Evolutionary conservation across 2,113 vertebrate genomes (phyloP).

Genomic region (Myiagra hebetior): DNA sequence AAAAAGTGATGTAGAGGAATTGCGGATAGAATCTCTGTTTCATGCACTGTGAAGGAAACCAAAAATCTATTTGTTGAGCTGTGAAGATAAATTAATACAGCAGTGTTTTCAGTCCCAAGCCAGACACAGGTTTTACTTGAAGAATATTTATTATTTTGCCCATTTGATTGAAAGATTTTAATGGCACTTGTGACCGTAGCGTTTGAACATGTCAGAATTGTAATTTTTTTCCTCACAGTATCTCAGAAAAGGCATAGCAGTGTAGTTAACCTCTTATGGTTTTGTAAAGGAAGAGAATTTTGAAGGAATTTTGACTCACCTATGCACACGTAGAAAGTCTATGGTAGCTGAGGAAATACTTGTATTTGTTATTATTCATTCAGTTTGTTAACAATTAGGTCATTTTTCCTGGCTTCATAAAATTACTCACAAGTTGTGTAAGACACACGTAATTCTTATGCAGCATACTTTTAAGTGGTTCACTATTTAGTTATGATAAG

Average conservation of each 20-base stretch:
- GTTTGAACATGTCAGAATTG: neutral
- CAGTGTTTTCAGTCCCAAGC: neutral
- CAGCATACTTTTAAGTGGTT: neutral
- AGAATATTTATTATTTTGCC: neutral
- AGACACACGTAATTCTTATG: neutral
- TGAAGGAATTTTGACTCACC: neutral
- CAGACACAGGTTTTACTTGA: neutral
- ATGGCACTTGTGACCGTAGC: neutral
- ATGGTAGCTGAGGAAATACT: neutral
- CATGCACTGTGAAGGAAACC: neutral
- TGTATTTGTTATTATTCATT: slow-evolving; percentile 21
- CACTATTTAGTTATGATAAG: neutral
- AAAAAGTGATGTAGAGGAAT: fast-evolving
- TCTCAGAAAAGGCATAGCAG: neutral
- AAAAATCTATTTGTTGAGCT: neutral
- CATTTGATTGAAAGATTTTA: neutral
- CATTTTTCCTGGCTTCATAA: slow-evolving; percentile 17
- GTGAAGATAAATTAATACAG: neutral
- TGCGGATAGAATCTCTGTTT: neutral
- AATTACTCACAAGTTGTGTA: slow-evolving; percentile 7
- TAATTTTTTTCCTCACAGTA: neutral
- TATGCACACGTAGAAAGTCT: neutral
- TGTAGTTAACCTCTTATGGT: neutral
- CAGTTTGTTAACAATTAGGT: slow-evolving; percentile 2
- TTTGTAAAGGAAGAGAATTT: neutral